Evolutionary conservation across 2,113 vertebrate genomes (phyloP).

Genomic region (Edolisoma coerulescens): DNA sequence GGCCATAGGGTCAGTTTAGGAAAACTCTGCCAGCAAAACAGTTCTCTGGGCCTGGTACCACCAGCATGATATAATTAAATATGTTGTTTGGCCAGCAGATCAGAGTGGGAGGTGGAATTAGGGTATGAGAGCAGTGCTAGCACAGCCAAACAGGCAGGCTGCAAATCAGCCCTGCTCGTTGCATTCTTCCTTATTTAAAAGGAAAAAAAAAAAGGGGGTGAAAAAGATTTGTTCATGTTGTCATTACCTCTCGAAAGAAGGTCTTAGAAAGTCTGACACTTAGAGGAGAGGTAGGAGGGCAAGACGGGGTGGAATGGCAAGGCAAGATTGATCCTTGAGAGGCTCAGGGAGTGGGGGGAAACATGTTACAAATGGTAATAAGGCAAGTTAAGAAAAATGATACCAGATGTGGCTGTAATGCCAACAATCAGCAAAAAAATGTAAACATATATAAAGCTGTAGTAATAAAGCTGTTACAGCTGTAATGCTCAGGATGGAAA

Average conservation of each 20-base stretch:
- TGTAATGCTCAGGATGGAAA: slow-evolving; percentile 38
- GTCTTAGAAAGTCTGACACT: background rate
- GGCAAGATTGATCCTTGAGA: slow-evolving; percentile 53
- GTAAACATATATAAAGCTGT: slow-evolving; percentile 57
- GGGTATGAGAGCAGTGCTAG: background rate
- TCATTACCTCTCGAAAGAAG: slow-evolving; percentile 13
- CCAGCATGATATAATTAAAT: slow-evolving; percentile 22
- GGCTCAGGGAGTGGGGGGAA: slow-evolving; percentile 48
- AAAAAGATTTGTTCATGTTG: background rate
- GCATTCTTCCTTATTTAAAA: background rate
- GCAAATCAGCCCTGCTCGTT: background rate
- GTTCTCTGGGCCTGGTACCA: slow-evolving; percentile 39
- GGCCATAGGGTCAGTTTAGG: background rate
- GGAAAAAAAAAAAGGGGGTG: background rate
- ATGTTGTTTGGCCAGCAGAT: slow-evolving; percentile 2
- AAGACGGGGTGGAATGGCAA: background rate
- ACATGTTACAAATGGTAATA: slow-evolving; percentile 63
- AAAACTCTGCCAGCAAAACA: background rate
- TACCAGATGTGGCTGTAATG: slow-evolving; percentile 69
- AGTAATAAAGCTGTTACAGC: slow-evolving; percentile 65
- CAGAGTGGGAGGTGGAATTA: slow-evolving; percentile 30
- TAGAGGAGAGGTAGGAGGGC: slow-evolving; percentile 20
- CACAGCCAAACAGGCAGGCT: background rate
- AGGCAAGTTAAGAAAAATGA: slow-evolving; percentile 62
- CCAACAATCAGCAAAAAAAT: slow-evolving; percentile 65